Conservation (phyloP, 2,797 vertebrate genomes). For the Carapus acus region DNA sequence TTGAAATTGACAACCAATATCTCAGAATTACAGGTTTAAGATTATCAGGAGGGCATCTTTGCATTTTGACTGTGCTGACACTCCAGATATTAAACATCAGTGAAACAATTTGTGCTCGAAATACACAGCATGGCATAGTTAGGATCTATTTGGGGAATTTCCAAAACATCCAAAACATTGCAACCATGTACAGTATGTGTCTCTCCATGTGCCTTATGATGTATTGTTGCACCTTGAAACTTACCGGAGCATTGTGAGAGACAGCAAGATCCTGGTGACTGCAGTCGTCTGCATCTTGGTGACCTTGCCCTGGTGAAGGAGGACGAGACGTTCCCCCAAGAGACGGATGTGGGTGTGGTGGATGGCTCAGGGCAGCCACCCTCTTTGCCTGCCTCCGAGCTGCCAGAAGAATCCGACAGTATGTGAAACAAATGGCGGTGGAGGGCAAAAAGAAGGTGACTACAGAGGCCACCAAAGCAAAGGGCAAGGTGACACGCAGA, state of each 20-base stretch:
- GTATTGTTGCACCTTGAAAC: too few relatives aligned
- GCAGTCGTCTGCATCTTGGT: slow-evolving; percentile 65
- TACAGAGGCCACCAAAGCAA: slow-evolving; percentile 87
- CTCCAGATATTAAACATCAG: slow-evolving; percentile 11
- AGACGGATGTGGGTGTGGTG: slow-evolving; percentile 70
- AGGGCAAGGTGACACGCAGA: slow-evolving; percentile 86
- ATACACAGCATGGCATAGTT: too few relatives aligned
- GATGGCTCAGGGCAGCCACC: slow-evolving; percentile 83
- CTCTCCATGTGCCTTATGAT: too few relatives aligned
- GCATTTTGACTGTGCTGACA: slow-evolving; percentile 6
- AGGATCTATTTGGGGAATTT: slow-evolving; percentile 1
- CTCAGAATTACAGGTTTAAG: too few relatives aligned
- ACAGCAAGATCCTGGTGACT: slow-evolving; percentile 66
- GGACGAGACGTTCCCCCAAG: slow-evolving; percentile 67
- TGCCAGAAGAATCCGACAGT: slow-evolving; percentile 89
- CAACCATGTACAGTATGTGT: slow-evolving; percentile 2
- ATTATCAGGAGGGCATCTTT: slow-evolving; percentile 7
- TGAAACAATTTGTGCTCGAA: too few relatives aligned
- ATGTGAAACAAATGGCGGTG: slow-evolving; percentile 94
- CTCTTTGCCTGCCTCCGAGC: slow-evolving; percentile 87
- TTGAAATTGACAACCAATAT: too few relatives aligned
- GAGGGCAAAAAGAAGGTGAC: slow-evolving; percentile 96
- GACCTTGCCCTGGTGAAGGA: slow-evolving; percentile 58
- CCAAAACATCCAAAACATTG: slow-evolving; percentile 26
- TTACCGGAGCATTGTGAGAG: slow-evolving; percentile 67